A percentile compares a stretch with the other conserved stretches of the same genome.
Conservation (phyloP, 2,113 vertebrate genomes). For the Buteo buteo region DNA sequence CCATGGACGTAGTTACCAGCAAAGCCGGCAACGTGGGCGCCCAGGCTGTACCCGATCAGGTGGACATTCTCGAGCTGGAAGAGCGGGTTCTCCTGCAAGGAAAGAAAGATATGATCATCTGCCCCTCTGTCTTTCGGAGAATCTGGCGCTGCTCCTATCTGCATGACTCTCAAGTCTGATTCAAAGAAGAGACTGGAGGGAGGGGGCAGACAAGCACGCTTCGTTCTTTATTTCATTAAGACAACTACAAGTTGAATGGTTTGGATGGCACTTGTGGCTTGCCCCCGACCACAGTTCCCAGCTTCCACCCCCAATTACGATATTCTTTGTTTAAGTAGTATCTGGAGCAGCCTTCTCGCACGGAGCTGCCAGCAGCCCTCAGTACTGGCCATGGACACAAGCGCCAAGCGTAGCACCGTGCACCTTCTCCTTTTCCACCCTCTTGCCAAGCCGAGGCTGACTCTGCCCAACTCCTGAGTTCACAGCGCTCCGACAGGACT, state of each 20-base stretch:
- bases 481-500: fast-evolving
- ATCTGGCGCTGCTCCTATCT: neutral
- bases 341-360: neutral
- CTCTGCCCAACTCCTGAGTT: fast-evolving
- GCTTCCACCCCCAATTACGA: fast-evolving
- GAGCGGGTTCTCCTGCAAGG: conserved; percentile 76
- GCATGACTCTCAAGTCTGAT: neutral
- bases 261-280: neutral
- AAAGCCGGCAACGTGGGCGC: conserved; percentile 92
- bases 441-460: neutral
- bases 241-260: neutral
- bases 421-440: neutral
- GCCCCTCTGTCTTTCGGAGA: neutral
- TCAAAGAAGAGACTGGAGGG: neutral
- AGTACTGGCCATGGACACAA: neutral
- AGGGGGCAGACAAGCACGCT: neutral
- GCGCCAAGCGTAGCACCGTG: neutral
- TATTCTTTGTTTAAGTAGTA: neutral
- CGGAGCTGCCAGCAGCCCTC: neutral
- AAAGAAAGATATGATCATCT: neutral
- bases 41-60: conserved; percentile 95
- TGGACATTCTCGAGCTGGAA: conserved; percentile 84
- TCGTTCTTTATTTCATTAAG: fast-evolving
- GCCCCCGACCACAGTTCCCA: too few relatives aligned
- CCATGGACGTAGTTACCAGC: conserved; percentile 84